Conservation (phyloP, 2,113 vertebrate genomes). For the Dolichotis patagonum region DNA sequence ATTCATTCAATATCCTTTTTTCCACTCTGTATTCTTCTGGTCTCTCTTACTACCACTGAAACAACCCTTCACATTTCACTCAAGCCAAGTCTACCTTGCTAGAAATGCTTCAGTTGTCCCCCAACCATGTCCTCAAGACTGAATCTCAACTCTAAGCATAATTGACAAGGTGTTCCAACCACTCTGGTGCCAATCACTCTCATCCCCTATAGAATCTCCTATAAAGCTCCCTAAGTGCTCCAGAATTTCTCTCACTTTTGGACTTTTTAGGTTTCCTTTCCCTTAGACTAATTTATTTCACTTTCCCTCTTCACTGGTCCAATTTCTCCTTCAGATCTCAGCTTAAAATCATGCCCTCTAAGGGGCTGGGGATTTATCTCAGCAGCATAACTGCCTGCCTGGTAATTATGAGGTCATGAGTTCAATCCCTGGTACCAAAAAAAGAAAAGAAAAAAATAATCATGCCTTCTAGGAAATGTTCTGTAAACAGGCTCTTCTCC, state of each 20-base stretch:
- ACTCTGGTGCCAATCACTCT: not conserved
- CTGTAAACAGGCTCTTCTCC: not conserved
- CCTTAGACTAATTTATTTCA: not conserved
- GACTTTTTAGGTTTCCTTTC: not conserved
- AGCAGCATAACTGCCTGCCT: too few relatives aligned
- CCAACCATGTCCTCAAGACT: not conserved
- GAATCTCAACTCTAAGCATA: not conserved
- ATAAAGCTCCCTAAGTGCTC: not conserved
- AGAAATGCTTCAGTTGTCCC: not conserved
- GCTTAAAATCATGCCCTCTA: not conserved
- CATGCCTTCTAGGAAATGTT: slow-evolving; percentile 16
- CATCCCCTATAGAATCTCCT: not conserved
- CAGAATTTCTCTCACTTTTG: slow-evolving; percentile 23
- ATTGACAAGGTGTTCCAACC: not conserved
- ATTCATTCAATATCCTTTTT: not conserved
- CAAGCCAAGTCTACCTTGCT: slow-evolving; percentile 17
- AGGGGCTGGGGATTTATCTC: too few relatives aligned
- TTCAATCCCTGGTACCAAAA: too few relatives aligned
- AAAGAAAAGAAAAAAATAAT: too few relatives aligned
- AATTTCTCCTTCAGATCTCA: slow-evolving; percentile 15
- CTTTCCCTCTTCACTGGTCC: not conserved
- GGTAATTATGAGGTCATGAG: too few relatives aligned
- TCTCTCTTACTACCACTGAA: slow-evolving; percentile 36
- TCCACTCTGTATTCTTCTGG: slow-evolving; percentile 29
- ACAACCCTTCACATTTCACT: slow-evolving; percentile 33